Percentiles rank a stretch among this genome's conserved stretches.
Conservation (phyloP, 2,888 invertebrate genomes). For the Melieria crassipennis region DNA sequence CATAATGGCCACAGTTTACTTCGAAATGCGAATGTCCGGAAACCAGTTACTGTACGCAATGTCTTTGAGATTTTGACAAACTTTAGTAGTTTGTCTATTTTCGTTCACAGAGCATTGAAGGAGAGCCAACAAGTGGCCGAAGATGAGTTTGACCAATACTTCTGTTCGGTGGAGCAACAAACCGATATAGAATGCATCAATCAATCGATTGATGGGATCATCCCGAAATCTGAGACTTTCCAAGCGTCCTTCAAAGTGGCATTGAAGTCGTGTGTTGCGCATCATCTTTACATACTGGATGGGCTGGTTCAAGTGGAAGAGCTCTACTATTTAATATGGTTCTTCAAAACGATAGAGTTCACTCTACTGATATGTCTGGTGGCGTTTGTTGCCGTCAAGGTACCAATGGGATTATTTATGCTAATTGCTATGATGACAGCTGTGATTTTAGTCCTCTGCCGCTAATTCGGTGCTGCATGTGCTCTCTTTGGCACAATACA, state of each 20-base stretch:
- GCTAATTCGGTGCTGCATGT: slow-evolving; percentile 52
- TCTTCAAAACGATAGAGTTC: slow-evolving; percentile 58
- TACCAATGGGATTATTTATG: slow-evolving; percentile 24
- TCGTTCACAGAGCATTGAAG: slow-evolving; percentile 43
- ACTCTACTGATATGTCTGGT: slow-evolving; percentile 59
- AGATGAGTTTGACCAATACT: slow-evolving; percentile 51
- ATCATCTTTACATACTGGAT: slow-evolving; percentile 57
- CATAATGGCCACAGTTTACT: slow-evolving; percentile 51
- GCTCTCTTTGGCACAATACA: slow-evolving; percentile 54
- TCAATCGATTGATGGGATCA: neutral
- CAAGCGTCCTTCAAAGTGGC: slow-evolving; percentile 45
- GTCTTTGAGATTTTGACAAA: no score
- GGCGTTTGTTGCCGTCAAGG: slow-evolving; percentile 59
- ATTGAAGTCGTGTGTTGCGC: slow-evolving; percentile 53
- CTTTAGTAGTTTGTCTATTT: no score
- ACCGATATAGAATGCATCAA: slow-evolving; percentile 15
- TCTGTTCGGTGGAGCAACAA: slow-evolving; percentile 45
- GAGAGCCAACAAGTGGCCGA: slow-evolving; percentile 45
- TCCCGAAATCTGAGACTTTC: slow-evolving; percentile 33
- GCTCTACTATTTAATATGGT: slow-evolving; percentile 59
- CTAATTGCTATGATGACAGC: no score
- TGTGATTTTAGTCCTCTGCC: slow-evolving; percentile 44
- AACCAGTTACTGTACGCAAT: slow-evolving; percentile 45
- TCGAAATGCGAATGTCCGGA: slow-evolving; percentile 44
- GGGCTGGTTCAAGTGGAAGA: slow-evolving; percentile 55